Evolutionary conservation across 2,797 vertebrate genomes (phyloP), one percentile per base, ranked within the genome.

Genomic region (Dendrocincla tyrannina): DNA sequence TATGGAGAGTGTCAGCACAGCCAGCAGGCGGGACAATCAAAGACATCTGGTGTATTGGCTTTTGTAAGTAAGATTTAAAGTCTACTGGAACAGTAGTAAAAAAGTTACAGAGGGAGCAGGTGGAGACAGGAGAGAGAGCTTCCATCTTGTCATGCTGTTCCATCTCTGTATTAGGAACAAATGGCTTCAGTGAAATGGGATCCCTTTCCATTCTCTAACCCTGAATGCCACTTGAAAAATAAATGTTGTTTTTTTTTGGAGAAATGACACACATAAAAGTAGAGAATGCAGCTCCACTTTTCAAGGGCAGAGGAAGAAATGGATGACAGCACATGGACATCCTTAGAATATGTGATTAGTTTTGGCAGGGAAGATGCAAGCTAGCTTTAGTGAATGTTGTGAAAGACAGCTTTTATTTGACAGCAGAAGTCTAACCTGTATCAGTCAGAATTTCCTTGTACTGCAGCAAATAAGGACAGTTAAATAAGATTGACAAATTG

Each of bases 401-500:
- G n/a, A 77, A 75, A 46, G 74, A 82, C 44, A 89, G 72, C 73
- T 68, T 76, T 27, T 66, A 37, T 91, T 35, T 91, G 81, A 85
- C 32, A 83, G 32, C 25, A 47, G 33, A 74, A 92, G 59, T 92
- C 81, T 95, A 66, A 91, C 39, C 18, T 53, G 22, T 46, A 75
- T 73, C 35, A 50, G n/a, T 78, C 87, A 66, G 81, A 28, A 70
- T 85, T 66, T 67, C 53, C 10, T 69, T 46, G 37, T 78, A 23
- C 12, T 62, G 50, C 72, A 95, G 85, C 52, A 91, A 56, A 70
- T 87, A 79, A 20, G 1, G 15, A 37, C 39, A 75, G 7, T 80
- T 95, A 81, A 95, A 35, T 80, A 67, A 88, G 78, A 82, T 3
- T 80, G 78, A 42, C 47, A 89, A 87, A 87, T 91, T 67, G 44